phyloP scores from a whole-genome alignment of 1,140 invertebrate species.

The Dreissena rostriformis region DNA sequence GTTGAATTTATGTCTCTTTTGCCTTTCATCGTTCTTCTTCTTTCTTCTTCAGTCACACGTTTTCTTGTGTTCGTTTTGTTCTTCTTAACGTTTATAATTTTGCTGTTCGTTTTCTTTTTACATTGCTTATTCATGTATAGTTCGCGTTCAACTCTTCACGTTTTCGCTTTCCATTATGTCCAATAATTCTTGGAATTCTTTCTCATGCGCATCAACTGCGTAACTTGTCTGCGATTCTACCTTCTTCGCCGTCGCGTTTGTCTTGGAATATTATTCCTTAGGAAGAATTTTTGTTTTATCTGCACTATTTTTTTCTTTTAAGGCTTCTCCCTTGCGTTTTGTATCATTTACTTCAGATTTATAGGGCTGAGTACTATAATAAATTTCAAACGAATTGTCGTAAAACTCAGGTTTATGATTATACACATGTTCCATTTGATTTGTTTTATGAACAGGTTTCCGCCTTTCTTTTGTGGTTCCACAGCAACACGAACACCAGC shows the following conservation, averaged over 20 bases:
- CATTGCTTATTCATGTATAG: constrained; percentile 15
- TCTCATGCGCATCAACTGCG: not conserved
- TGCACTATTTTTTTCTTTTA: not conserved
- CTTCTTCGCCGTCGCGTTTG: not conserved
- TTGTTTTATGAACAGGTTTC: too few relatives aligned
- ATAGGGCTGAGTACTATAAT: too few relatives aligned
- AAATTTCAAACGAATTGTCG: too few relatives aligned
- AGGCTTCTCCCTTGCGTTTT: not conserved
- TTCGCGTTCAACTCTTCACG: constrained; percentile 33
- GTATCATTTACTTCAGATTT: too few relatives aligned
- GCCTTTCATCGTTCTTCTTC: constrained; percentile 32
- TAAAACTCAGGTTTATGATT: too few relatives aligned
- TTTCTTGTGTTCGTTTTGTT: not conserved
- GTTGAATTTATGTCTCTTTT: constrained; percentile 42
- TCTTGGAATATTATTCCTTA: not conserved
- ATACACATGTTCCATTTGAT: too few relatives aligned
- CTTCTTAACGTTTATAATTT: not conserved
- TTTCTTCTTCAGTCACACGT: constrained; percentile 5
- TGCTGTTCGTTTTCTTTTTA: not conserved
- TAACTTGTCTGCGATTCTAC: not conserved
- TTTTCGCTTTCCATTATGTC: not conserved
- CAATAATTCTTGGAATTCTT: not conserved
- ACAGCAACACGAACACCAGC: constrained; percentile 10
- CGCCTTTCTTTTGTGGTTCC: constrained; percentile 2
- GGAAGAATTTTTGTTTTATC: too few relatives aligned